Evolutionary conservation across 2,797 vertebrate genomes (phyloP).

Genomic region (Phalanger gymnotis): DNA sequence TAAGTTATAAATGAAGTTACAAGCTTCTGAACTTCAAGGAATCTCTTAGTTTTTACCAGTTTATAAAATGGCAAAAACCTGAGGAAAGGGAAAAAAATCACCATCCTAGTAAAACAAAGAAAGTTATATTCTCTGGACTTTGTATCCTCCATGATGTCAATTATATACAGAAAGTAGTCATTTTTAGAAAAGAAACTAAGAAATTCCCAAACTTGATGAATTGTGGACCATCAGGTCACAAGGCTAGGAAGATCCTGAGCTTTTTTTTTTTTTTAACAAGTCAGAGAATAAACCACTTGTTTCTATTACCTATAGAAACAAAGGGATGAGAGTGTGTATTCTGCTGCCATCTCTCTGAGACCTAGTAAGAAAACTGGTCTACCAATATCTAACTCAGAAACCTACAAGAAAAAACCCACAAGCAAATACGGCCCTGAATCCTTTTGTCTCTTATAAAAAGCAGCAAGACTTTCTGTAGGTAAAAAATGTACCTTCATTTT

Average conservation of each 20-base stretch:
- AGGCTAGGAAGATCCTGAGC: not conserved
- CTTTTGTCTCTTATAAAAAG: not conserved
- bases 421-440: not conserved
- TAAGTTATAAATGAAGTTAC: not conserved
- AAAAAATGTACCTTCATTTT: not conserved
- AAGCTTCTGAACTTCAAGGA: not conserved
- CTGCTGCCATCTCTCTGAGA: not conserved
- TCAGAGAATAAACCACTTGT: not conserved
- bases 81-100: not conserved
- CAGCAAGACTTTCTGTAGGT: not conserved
- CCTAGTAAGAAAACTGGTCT: not conserved
- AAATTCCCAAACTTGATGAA: not conserved
- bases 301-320: not conserved
- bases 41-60: not conserved
- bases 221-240: not conserved
- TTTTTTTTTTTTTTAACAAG: not conserved
- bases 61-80: not conserved
- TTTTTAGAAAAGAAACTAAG: not conserved
- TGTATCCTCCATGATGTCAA: not conserved
- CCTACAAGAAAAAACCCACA: not conserved
- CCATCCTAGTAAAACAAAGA: not conserved
- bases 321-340: not conserved
- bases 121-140: not conserved
- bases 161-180: not conserved
- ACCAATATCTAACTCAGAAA: not conserved